Percentiles rank a stretch among this genome's conserved stretches.
These are phyloP conservation scores for Patella depressa DNA, from an alignment of 2,888 invertebrate genomes.

Conservation along the genomic window DNA sequence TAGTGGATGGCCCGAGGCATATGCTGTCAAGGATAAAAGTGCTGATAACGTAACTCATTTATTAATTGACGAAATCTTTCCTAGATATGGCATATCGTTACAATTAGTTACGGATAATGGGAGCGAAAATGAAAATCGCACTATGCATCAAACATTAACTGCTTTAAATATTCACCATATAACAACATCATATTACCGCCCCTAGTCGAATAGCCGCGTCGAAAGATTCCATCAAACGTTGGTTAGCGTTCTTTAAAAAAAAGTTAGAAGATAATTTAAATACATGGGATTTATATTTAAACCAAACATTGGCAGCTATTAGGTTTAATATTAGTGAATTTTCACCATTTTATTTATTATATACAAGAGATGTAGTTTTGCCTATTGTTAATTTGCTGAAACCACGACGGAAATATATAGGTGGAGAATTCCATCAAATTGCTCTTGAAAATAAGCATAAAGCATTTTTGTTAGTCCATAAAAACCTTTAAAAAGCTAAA, in stretches of 20 bases:
- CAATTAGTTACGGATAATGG: slow-evolving; percentile 18
- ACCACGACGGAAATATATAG: slow-evolving; percentile 3
- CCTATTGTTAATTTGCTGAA: slow-evolving; percentile 4
- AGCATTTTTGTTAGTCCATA: background rate
- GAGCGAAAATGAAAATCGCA: slow-evolving; percentile 11
- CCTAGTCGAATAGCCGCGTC: slow-evolving; percentile 31
- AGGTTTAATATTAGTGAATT: background rate
- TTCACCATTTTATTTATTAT: slow-evolving; percentile 5
- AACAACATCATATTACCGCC: slow-evolving; percentile 34
- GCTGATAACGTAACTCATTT: slow-evolving; percentile 24
- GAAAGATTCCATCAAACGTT: slow-evolving; percentile 28
- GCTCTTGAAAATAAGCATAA: slow-evolving; percentile 17
- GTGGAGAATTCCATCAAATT: slow-evolving; percentile 11
- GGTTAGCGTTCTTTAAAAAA: slow-evolving; percentile 26
- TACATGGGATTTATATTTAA: background rate
- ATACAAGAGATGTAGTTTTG: background rate
- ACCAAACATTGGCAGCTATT: slow-evolving; percentile 28
- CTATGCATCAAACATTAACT: slow-evolving; percentile 7
- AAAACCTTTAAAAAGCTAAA: no score
- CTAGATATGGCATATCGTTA: slow-evolving; percentile 26
- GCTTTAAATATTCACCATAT: slow-evolving; percentile 21
- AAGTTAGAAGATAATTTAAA: no score
- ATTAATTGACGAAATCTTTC: slow-evolving; percentile 31
- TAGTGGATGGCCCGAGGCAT: slow-evolving; percentile 25
- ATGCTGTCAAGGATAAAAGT: background rate